These are phyloP conservation scores for Gila robusta DNA, from an alignment of 2,797 vertebrate genomes.

Conservation along the genomic window DNA sequence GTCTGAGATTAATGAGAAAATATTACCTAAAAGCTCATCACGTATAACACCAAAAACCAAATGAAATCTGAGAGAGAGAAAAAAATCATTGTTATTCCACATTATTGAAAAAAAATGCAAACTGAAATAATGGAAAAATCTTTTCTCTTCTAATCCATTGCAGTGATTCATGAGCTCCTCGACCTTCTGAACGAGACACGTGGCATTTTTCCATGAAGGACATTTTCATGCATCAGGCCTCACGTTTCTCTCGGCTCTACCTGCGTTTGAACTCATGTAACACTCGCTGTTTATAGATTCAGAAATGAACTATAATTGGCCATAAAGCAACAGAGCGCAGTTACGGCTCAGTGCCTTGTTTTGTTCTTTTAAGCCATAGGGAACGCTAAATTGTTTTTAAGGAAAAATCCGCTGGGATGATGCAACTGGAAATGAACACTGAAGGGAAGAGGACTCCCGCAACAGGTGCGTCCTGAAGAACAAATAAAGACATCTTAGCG, in stretches of 20 bases:
- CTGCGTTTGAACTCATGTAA: conserved; percentile 51
- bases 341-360: conserved; percentile 53
- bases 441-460: conserved; percentile 34
- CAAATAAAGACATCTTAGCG: not conserved
- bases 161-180: conserved; percentile 7
- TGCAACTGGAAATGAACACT: conserved; percentile 63
- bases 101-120: not conserved
- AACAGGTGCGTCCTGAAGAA: conserved; percentile 47
- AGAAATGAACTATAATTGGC: conserved; percentile 46
- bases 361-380: conserved; percentile 48
- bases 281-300: conserved; percentile 49
- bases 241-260: conserved; percentile 57
- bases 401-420: conserved; percentile 57
- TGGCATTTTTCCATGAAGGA: conserved; percentile 14
- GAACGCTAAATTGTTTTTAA: conserved; percentile 64
- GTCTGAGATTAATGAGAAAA: too few species aligned
- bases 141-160: not conserved
- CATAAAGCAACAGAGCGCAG: conserved; percentile 32
- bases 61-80: too few species aligned
- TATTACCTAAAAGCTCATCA: too few species aligned
- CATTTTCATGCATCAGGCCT: conserved; percentile 4
- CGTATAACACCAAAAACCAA: too few species aligned
- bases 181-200: conserved; percentile 33
- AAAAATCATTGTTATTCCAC: not conserved
- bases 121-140: not conserved